Conservation (phyloP, 2,113 vertebrate species). For the Athene cunicularia region DNA sequence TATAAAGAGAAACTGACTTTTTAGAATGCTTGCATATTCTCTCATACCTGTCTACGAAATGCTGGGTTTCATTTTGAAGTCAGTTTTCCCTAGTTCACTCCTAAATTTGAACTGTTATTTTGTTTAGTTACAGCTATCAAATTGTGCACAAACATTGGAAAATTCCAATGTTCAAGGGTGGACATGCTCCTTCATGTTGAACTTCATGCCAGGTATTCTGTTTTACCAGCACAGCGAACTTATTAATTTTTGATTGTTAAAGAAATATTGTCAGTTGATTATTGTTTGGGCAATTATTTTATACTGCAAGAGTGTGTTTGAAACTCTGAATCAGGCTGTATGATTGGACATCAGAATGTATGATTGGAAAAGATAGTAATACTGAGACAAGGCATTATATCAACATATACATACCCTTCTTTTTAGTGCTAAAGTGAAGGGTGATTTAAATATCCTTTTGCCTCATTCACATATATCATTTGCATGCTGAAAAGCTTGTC, state of each 20-base stretch:
- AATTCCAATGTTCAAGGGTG: not conserved
- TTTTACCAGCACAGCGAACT: not conserved
- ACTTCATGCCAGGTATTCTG: not conserved
- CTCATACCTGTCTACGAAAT: not conserved
- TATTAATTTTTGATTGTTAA: not conserved
- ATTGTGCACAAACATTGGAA: not conserved
- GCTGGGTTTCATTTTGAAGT: not conserved
- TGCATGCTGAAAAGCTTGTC: not conserved
- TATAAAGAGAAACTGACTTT: not conserved
- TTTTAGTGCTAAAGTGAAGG: not conserved
- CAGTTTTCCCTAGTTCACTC: not conserved
- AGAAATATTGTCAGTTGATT: not conserved
- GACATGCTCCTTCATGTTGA: not conserved
- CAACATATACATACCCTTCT: not conserved
- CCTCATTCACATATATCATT: not conserved
- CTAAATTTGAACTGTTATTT: not conserved
- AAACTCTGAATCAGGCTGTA: not conserved
- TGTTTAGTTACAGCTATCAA: not conserved
- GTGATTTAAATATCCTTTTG: not conserved
- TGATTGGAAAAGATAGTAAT: not conserved
- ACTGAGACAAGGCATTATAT: not conserved
- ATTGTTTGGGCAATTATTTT: not conserved
- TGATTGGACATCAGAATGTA: rapidly evolving
- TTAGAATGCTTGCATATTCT: not conserved
- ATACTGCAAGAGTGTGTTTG: not conserved